Evolutionary conservation across 2,888 invertebrate genomes (phyloP), one percentile per base, ranked within the genome.

Genomic region (Mesorhabditis belari): DNA sequence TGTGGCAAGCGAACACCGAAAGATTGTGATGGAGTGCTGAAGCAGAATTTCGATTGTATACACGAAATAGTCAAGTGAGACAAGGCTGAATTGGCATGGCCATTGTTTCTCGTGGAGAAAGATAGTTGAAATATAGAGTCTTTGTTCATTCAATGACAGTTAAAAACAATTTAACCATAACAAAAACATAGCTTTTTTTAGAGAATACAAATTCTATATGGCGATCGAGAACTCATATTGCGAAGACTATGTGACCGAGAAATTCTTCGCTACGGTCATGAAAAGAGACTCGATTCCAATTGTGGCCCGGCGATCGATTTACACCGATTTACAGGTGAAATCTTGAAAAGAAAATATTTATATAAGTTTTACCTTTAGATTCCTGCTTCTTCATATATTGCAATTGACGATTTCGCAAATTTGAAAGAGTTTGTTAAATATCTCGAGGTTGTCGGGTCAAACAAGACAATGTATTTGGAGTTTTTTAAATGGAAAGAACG

Each of bases 161-260:
- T n/a, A n/a, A n/a, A n/a, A n/a, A n/a, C n/a, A n/a, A n/a, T n/a
- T n/a, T n/a, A n/a, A n/a, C n/a, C n/a, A n/a, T n/a, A n/a, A n/a
- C n/a, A n/a, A n/a, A n/a, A n/a, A n/a, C n/a, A n/a, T n/a, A n/a
- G n/a, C n/a, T 51, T 3, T n/a, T 55, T 59, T 28, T 17, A 63
- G 63, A 17, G 58, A 57, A 27, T 71, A 71, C 63, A 64, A 65
- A 29, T 70, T 71, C 59, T 70, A 68, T 54, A 57, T 70, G 49
- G 61, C 70, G 9, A 64, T 70, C 51, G 70, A 70, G 51, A 70
- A 70, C 60, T 63, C 63, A 27, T 56, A 65, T 44, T 70, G 70
- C 61, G 23, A 50, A 26, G 64, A 71, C 27, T 70, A 70, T 28
- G 70, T 71, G 27, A 70, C 70, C 3, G 70, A 70, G 54, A 70